Evolutionary conservation across 2,888 invertebrate species (phyloP).

Genomic region (Malthinus seriepunctatus): DNA sequence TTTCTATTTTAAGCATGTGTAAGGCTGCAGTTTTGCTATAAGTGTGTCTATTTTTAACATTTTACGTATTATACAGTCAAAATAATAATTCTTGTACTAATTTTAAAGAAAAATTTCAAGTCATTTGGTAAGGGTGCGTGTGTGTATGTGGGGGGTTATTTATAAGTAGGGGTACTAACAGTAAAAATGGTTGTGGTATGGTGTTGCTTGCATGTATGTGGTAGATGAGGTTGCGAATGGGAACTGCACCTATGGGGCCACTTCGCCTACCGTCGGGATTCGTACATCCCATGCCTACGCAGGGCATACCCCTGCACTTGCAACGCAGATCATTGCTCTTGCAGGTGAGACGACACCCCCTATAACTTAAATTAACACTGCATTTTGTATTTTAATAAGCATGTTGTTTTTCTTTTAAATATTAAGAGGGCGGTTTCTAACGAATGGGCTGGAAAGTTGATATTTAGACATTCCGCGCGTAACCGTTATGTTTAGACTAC

Average conservation of each 20-base stretch:
- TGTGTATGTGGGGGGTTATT: background rate
- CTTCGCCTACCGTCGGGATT: constrained; percentile 52
- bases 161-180: constrained; percentile 28
- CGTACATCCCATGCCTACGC: constrained; percentile 56
- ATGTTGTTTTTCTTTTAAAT: background rate
- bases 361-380: constrained; percentile 25
- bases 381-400: background rate
- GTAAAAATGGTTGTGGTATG: constrained; percentile 53
- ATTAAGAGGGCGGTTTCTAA: background rate
- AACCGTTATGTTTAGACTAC: too few species aligned
- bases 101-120: too few species aligned
- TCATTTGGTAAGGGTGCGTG: too few species aligned
- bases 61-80: too few species aligned
- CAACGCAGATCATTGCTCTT: constrained; percentile 78
- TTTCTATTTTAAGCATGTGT: constrained; percentile 13
- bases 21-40: constrained; percentile 25
- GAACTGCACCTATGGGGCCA: constrained; percentile 49
- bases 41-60: constrained; percentile 15
- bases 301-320: constrained; percentile 53
- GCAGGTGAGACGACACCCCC: constrained; percentile 69
- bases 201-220: constrained; percentile 57
- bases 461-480: too few species aligned
- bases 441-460: too few species aligned
- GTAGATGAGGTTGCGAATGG: constrained; percentile 57
- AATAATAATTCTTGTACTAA: too few species aligned